phyloP scores from a whole-genome alignment of 2,113 vertebrate genomes.

The Montifringilla adamsi region DNA sequence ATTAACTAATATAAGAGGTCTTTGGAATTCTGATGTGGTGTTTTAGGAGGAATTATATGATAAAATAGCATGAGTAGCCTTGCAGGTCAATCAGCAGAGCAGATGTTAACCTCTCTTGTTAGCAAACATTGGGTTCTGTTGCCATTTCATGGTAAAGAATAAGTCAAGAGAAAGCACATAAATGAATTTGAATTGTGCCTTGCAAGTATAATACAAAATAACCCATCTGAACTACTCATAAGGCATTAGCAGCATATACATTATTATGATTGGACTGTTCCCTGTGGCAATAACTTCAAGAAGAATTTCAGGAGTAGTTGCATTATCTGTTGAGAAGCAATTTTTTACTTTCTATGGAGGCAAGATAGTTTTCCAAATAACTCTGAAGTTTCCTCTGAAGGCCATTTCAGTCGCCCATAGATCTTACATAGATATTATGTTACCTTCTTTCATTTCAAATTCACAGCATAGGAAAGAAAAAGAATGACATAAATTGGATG shows the following conservation, averaged over 20 bases:
- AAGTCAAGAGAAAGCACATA: neutral
- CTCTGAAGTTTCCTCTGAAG: conserved; percentile 27
- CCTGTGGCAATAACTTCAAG: neutral
- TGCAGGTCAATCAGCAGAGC: neutral
- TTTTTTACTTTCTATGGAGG: conserved; percentile 23
- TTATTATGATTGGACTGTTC: conserved; percentile 14
- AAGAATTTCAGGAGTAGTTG: conserved; percentile 8
- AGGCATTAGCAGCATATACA: neutral
- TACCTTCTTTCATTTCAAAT: conserved; percentile 31
- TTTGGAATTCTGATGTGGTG: neutral
- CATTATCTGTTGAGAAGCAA: conserved; percentile 37
- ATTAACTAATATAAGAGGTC: neutral
- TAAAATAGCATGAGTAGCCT: neutral
- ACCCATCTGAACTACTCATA: neutral
- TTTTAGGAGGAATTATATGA: neutral
- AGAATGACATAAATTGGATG: conserved; percentile 42
- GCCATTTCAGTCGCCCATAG: neutral
- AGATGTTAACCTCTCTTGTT: neutral
- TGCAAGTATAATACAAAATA: neutral
- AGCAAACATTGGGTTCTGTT: neutral
- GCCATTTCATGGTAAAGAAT: neutral
- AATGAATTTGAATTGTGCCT: neutral
- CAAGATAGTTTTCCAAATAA: conserved; percentile 20
- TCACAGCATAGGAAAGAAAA: conserved; percentile 28
- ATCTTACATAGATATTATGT: conserved; percentile 35